Evolutionary conservation across 2,113 vertebrate species (phyloP), one percentile per base, ranked within the genome.

Genomic region (Oryzias melastigma): DNA sequence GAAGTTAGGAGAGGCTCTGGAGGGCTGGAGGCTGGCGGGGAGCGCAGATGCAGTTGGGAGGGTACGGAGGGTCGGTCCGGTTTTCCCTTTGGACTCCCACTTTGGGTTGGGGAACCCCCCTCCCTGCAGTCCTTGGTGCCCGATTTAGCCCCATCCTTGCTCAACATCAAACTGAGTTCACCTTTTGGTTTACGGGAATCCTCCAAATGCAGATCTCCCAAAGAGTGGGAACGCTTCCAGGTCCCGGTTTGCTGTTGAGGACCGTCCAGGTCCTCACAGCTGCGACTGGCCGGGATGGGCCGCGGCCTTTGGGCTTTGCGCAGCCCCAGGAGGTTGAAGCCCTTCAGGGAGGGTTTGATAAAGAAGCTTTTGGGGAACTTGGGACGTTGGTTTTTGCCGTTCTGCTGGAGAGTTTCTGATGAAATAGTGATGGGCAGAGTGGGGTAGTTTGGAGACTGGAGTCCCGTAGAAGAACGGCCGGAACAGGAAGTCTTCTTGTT

Each of bases 151-250:
- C 17, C 55, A 16, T 79, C 90, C 73, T 90, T 74, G 0, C 4
- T 35, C 29, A 73, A 62, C 3, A 29, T 84, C 22, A 81, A 14
- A 13, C 49, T 68, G 2, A 61, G 58, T 27, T 81, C 76, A 54
- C 82, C 82, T 52, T 73, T 89, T 72, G 91, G 86, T 27, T 87
- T 72, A 52, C 64, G 17, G 2, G 60, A 78, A 24, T 85, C 86
- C 24, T 93, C 93, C 81, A 91, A 93, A 58, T 92, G 91, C 58
- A 98, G 91, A 80, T 97, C 92, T n/a, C 95, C 95, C 65, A 98
- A 87, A 1, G 96, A 99, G 51, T 93, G 95, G 55, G 94, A 97
- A 18, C 96, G 93, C 68, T 94, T 95, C 92, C 94, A 96, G 0
- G 71, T 7, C 4, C 87, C 91, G 1, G 59, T 27, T 18, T 80